Conservation (phyloP, 2,797 vertebrate genomes). For the Myotis pilosus region DNA sequence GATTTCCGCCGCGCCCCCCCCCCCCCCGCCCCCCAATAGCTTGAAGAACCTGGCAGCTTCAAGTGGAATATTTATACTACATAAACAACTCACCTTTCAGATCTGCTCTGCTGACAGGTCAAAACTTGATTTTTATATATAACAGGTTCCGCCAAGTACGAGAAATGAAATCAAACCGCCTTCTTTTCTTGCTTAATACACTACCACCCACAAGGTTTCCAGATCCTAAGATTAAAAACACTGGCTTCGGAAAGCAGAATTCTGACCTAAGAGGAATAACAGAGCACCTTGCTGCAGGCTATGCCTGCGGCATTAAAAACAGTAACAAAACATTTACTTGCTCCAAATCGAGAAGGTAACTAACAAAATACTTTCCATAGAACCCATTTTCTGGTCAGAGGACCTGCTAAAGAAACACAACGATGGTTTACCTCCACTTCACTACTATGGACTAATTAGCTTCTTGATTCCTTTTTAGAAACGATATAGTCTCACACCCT, state of each 20-base stretch:
- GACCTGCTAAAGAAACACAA: background rate
- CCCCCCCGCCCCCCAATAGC: accelerated
- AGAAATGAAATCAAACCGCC: constrained; percentile 34
- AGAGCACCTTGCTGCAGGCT: background rate
- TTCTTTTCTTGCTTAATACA: constrained; percentile 1
- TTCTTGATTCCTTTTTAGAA: background rate
- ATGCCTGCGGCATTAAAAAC: background rate
- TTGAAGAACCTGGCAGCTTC: constrained; percentile 48
- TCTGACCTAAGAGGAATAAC: background rate
- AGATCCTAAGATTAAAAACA: background rate
- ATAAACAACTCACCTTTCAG: background rate
- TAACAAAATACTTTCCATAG: background rate
- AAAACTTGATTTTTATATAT: background rate
- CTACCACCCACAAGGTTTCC: background rate
- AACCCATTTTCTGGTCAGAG: background rate
- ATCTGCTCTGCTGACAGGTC: background rate
- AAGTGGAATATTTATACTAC: background rate
- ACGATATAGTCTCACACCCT: background rate
- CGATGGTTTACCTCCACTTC: background rate
- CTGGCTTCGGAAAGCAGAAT: background rate
- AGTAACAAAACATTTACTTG: background rate
- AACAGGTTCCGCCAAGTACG: background rate
- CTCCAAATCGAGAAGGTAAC: background rate
- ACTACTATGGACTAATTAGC: background rate
- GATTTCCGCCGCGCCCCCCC: too few relatives aligned